Base-by-base conservation (phyloP, 2,113 vertebrate species). In the Tetrax tetrax region DNA sequence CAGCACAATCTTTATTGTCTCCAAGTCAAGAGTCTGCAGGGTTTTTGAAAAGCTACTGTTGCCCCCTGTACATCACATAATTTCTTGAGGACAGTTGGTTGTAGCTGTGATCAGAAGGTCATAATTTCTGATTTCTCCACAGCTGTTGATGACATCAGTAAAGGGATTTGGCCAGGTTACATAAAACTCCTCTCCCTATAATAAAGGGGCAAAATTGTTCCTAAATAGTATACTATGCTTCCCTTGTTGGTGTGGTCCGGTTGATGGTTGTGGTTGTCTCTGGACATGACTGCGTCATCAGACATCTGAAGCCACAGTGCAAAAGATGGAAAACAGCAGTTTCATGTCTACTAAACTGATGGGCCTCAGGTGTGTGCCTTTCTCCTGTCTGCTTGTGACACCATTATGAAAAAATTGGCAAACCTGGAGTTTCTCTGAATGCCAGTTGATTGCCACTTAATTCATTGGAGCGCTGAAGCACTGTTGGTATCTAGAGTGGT, bases 301-400 rank as follows among this genome's bases (percentile, higher is more conserved):
- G 41, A 47, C 35, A 75, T 14, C 28, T 71, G 69, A 84, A 94
- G 13, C 31, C 76, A 63, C 1, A 2, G 23, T 21, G 37, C 20
- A 43, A 24, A 71, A 47, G 27, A 48, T 24, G 20, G 37, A 37
- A 25, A 66, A 53, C 2, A 33, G 24, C 18, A 54, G 13, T 68
- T 74, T 23, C 28, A 15, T 65, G 3, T 57, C 23, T 12, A 33
- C n/a, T 27, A 37, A 10, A 23, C n/a, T 59, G 35, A 33, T 48
- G 38, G 29, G 27, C 29, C 17, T 69, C 33, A 19, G 16, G 37
- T 43, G 13, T 89, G 33, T 64, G 24, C 53, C 47, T 71, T 79
- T 28, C 28, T 82, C 3, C 0, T 31, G 10, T 65, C 43, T 4
- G 0, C 23, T 79, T 0, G 0, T 54, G 56, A 17, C 38, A 71